Evolutionary conservation across 2,797 vertebrate genomes (phyloP).

Genomic region (Erpetoichthys calabaricus): DNA sequence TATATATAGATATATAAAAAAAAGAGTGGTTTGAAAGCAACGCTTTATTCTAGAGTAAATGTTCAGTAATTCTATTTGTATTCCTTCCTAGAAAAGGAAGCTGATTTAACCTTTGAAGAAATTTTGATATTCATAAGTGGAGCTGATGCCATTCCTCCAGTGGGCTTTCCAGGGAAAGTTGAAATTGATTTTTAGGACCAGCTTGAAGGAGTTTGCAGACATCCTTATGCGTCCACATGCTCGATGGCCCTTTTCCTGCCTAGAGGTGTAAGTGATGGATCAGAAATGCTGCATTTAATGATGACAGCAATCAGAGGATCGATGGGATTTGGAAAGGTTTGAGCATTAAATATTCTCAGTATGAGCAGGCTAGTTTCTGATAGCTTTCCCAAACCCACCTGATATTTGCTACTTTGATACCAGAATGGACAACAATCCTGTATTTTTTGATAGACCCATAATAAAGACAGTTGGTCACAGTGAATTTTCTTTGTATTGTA

Average conservation of each 20-base stretch:
- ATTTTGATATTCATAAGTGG: constrained; percentile 40
- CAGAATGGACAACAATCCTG: too few species aligned
- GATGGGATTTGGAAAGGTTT: constrained; percentile 14
- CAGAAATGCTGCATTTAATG: constrained; percentile 29
- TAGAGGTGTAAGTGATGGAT: constrained; percentile 13
- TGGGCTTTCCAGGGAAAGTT: constrained; percentile 29
- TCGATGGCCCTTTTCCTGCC: constrained; percentile 23
- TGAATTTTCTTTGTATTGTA: too few species aligned
- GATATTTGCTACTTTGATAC: too few species aligned
- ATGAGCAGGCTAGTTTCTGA: too few species aligned
- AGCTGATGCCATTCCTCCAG: constrained; percentile 27
- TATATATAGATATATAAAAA: too few species aligned
- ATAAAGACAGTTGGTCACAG: too few species aligned
- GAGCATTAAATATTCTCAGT: not conserved
- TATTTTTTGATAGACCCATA: too few species aligned
- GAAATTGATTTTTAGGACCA: constrained; percentile 37
- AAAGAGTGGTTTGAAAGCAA: too few species aligned
- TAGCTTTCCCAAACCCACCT: too few species aligned
- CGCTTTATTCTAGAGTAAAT: too few species aligned
- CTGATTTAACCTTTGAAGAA: constrained; percentile 30
- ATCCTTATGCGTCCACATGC: constrained; percentile 23
- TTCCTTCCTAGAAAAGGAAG: constrained; percentile 14
- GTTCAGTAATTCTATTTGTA: constrained; percentile 3
- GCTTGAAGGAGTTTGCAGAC: constrained; percentile 15
- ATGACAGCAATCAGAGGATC: constrained; percentile 25